Evolutionary conservation across 1,140 invertebrate species (phyloP).

Genomic region (Trichonephila inaurata): DNA sequence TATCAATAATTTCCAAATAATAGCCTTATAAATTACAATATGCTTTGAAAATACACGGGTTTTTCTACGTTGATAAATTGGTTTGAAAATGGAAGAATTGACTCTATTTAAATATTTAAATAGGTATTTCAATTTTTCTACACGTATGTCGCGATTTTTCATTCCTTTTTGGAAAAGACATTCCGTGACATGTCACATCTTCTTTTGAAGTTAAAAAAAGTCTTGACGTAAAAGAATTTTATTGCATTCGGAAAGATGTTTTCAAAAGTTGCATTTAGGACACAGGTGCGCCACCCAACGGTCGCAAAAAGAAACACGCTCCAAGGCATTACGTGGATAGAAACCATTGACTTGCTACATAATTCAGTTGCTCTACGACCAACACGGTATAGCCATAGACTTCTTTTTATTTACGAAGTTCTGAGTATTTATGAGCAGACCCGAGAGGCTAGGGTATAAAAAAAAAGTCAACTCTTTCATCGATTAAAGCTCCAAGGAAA

Average conservation of each 20-base stretch:
- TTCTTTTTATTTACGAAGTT: constrained; percentile 50
- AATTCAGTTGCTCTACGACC: constrained; percentile 47
- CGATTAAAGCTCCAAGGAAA: constrained; percentile 60
- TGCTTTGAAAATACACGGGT: too few relatives aligned
- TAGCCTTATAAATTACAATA: too few relatives aligned
- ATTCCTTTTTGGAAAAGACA: too few relatives aligned
- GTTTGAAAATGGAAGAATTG: too few relatives aligned
- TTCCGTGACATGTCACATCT: too few relatives aligned
- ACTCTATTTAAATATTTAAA: too few relatives aligned
- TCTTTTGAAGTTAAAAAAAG: too few relatives aligned
- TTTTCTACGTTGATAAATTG: too few relatives aligned
- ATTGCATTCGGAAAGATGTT: not conserved
- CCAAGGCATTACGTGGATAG: constrained; percentile 55
- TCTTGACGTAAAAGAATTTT: not conserved
- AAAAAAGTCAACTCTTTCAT: constrained; percentile 46
- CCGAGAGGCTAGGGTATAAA: constrained; percentile 21
- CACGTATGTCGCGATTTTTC: too few relatives aligned
- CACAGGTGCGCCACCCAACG: constrained; percentile 60
- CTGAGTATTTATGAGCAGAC: constrained; percentile 63
- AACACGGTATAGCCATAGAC: constrained; percentile 16
- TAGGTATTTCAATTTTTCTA: too few relatives aligned
- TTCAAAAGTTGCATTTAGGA: constrained; percentile 8
- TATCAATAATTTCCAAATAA: too few relatives aligned
- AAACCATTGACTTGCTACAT: constrained; percentile 63
- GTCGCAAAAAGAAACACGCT: constrained; percentile 34